Conservation (phyloP, 2,113 vertebrate genomes). For the Oxyruncus cristatus region DNA sequence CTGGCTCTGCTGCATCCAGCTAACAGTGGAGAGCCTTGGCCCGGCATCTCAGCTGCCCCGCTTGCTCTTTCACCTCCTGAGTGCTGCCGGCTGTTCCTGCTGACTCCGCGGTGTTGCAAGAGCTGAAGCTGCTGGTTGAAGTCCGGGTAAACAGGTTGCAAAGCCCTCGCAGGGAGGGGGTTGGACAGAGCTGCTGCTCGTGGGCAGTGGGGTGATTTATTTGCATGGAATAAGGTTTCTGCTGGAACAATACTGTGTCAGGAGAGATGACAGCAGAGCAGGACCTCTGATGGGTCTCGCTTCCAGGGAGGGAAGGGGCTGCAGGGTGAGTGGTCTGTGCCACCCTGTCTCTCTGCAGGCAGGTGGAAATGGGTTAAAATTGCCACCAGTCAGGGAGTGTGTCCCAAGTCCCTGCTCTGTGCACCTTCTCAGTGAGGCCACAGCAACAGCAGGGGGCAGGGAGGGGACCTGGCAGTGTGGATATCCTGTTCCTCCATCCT, state of each 20-base stretch:
- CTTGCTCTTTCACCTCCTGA: constrained; percentile 36
- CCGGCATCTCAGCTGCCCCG: accelerated
- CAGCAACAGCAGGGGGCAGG: not conserved
- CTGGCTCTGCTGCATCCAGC: not conserved
- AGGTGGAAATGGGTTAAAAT: not conserved
- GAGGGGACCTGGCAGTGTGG: not conserved
- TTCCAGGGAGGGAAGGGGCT: not conserved
- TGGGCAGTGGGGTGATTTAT: not conserved
- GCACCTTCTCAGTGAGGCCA: not conserved
- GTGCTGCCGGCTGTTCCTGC: not conserved
- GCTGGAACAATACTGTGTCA: not conserved
- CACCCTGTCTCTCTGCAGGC: not conserved
- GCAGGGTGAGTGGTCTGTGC: not conserved
- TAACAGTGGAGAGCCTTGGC: not conserved
- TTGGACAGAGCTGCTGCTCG: not conserved
- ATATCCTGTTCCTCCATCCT: not conserved
- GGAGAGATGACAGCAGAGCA: not conserved
- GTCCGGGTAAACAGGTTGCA: constrained; percentile 55
- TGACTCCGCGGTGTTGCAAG: not conserved
- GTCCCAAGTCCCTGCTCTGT: not conserved
- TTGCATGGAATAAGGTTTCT: not conserved
- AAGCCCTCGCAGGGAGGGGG: not conserved
- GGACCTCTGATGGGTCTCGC: not conserved
- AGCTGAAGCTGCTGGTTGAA: constrained; percentile 32
- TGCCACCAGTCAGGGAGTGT: not conserved